A percentile compares a stretch with the other conserved stretches of the same genome.
phyloP scores from a whole-genome alignment of 2,113 vertebrate species.

The Indicator maculatus region DNA sequence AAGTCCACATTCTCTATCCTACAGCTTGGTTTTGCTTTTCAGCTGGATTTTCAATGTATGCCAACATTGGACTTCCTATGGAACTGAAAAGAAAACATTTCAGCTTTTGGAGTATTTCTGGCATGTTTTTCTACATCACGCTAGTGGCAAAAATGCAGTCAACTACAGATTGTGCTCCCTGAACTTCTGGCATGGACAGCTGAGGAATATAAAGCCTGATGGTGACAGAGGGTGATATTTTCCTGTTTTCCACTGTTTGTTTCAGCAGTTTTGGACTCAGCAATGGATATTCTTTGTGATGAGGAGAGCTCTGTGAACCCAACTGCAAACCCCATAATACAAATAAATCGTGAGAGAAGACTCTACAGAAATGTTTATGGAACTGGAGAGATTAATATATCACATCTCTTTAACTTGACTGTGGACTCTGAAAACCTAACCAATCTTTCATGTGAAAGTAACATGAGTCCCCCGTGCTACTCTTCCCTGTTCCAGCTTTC shows the following conservation, averaged over 20 bases:
- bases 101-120: neutral
- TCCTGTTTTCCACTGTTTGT: slow-evolving; percentile 37
- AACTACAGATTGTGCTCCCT: neutral
- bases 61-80: slow-evolving; percentile 25
- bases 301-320: slow-evolving; percentile 71
- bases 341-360: slow-evolving; percentile 63
- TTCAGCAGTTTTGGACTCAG: slow-evolving; percentile 33
- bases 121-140: neutral
- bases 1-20: slow-evolving; percentile 14
- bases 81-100: slow-evolving; percentile 41
- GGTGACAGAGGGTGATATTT: slow-evolving; percentile 51
- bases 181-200: slow-evolving; percentile 13
- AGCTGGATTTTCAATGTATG: slow-evolving; percentile 45
- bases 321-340: slow-evolving; percentile 70
- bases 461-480: slow-evolving; percentile 62
- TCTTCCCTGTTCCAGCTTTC: slow-evolving; percentile 54
- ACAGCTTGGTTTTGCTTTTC: slow-evolving; percentile 40
- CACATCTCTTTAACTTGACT: slow-evolving; percentile 79
- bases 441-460: slow-evolving; percentile 73
- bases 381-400: slow-evolving; percentile 70
- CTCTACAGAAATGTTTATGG: slow-evolving; percentile 60
- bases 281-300: slow-evolving; percentile 80
- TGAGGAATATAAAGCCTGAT: slow-evolving; percentile 43
- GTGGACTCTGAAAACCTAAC: slow-evolving; percentile 71
- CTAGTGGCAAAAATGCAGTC: neutral